A percentile compares a stretch with the other conserved stretches of the same genome.
phyloP scores from a whole-genome alignment of 53 echinoderm and acorn worm genomes.

The Apostichopus leukothele region DNA sequence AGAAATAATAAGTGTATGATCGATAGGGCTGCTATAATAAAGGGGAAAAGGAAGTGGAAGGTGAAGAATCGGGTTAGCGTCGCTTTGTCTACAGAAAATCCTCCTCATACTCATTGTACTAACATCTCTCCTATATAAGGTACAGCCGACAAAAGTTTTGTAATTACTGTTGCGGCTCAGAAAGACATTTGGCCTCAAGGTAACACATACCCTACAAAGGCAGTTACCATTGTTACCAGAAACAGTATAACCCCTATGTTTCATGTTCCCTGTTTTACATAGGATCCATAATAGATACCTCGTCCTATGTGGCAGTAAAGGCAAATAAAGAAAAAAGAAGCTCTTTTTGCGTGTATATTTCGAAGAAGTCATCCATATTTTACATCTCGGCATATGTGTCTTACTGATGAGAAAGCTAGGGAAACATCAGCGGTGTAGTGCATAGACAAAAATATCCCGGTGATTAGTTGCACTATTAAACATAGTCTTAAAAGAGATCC shows the following conservation, averaged over 20 bases:
- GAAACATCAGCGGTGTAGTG: constrained; percentile 68
- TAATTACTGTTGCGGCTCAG: constrained; percentile 77
- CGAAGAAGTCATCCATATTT: constrained; percentile 77
- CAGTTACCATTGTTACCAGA: constrained; percentile 62
- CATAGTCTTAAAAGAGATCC: constrained; percentile 68
- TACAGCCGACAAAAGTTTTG: constrained; percentile 63
- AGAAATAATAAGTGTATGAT: constrained; percentile 65
- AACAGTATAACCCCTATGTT: constrained; percentile 66
- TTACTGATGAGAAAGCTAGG: constrained; percentile 69
- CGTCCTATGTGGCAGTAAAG: constrained; percentile 72
- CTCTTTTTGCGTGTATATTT: constrained; percentile 69
- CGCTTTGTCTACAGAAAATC: constrained; percentile 75
- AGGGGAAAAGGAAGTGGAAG: constrained; percentile 76
- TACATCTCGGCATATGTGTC: constrained; percentile 76
- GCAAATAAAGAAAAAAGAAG: constrained; percentile 69
- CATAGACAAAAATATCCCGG: constrained; percentile 67
- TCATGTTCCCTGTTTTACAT: constrained; percentile 64
- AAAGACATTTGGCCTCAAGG: constrained; percentile 86
- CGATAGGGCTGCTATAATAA: constrained; percentile 57
- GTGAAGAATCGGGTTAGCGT: constrained; percentile 70
- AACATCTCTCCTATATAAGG: constrained; percentile 59
- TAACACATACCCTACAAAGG: constrained; percentile 73
- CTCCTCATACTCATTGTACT: constrained; percentile 78
- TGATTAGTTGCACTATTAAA: constrained; percentile 58
- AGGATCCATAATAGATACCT: constrained; percentile 72